Conservation (phyloP, 1,140 invertebrate genomes). For the Apis laboriosa region DNA sequence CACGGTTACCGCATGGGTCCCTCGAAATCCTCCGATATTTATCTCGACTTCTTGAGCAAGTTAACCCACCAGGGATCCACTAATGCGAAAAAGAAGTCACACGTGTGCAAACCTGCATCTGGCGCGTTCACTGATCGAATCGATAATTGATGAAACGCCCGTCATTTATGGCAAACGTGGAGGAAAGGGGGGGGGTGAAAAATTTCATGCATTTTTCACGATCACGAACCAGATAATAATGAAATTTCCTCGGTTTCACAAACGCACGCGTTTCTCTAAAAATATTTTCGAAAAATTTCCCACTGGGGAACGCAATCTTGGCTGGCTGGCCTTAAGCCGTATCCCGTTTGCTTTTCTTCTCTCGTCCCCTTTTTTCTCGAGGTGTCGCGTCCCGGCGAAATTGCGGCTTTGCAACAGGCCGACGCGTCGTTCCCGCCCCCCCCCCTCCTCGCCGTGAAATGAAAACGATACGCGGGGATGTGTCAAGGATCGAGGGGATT, state of each 20-base stretch:
- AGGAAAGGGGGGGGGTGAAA: too few species aligned
- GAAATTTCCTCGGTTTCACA: background rate
- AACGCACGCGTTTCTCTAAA: too few species aligned
- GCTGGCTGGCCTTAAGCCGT: background rate
- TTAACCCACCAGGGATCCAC: too few species aligned
- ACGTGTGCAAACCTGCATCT: too few species aligned
- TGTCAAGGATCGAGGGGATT: background rate
- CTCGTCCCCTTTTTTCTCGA: background rate
- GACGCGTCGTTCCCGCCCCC: background rate
- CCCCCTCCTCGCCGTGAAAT: background rate
- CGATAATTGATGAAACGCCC: too few species aligned
- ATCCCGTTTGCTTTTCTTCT: background rate
- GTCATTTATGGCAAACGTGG: too few species aligned
- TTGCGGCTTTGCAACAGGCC: conserved; percentile 27
- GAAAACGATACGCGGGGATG: conserved; percentile 7
- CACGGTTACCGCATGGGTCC: background rate
- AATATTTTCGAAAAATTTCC: conserved; percentile 1
- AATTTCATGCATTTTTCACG: too few species aligned
- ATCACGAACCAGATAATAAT: too few species aligned
- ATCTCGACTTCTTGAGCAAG: background rate
- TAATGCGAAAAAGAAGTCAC: too few species aligned
- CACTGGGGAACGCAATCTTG: conserved; percentile 7
- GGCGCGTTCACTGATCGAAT: too few species aligned
- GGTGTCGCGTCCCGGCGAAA: background rate
- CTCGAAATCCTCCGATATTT: background rate